phyloP scores from a whole-genome alignment of 2,797 vertebrate genomes.

The Adrianichthys oophorus region DNA sequence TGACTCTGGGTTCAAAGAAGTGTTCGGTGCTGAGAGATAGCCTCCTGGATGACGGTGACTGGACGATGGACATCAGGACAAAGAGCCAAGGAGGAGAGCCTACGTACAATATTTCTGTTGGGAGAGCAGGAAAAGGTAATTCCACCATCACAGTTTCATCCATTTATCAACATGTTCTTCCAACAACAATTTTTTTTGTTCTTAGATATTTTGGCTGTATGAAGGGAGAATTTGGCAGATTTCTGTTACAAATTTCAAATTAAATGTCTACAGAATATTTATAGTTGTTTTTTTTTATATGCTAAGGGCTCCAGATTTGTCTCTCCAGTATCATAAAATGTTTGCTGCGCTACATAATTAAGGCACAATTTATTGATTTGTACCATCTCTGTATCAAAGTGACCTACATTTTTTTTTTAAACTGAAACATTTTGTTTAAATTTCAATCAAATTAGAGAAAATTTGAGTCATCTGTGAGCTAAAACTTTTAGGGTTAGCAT shows the following conservation, averaged over 20 bases:
- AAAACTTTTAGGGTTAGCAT: too few relatives aligned
- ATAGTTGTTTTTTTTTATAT: neutral
- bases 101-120: slow-evolving; percentile 94
- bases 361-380: too few relatives aligned
- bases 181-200: neutral
- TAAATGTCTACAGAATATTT: neutral
- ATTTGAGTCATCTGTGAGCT: too few relatives aligned
- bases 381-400: too few relatives aligned
- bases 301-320: too few relatives aligned
- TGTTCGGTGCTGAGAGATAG: slow-evolving; percentile 98
- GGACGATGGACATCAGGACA: slow-evolving; percentile 98
- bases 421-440: too few relatives aligned
- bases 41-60: slow-evolving; percentile 87
- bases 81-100: slow-evolving; percentile 96
- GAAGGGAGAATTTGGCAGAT: neutral
- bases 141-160: too few relatives aligned
- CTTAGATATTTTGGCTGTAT: too few relatives aligned
- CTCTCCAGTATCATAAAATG: too few relatives aligned
- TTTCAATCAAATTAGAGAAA: too few relatives aligned
- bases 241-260: neutral
- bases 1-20: slow-evolving; percentile 95
- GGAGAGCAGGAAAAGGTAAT: slow-evolving; percentile 90
- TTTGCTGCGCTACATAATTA: too few relatives aligned
- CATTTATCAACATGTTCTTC: neutral
- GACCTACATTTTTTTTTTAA: too few relatives aligned